Percentiles rank a stretch among this genome's conserved stretches.
Evolutionary conservation across 64 coral and sea anemone genomes (phyloP).

Genomic region (Stichodactyla helianthus): DNA sequence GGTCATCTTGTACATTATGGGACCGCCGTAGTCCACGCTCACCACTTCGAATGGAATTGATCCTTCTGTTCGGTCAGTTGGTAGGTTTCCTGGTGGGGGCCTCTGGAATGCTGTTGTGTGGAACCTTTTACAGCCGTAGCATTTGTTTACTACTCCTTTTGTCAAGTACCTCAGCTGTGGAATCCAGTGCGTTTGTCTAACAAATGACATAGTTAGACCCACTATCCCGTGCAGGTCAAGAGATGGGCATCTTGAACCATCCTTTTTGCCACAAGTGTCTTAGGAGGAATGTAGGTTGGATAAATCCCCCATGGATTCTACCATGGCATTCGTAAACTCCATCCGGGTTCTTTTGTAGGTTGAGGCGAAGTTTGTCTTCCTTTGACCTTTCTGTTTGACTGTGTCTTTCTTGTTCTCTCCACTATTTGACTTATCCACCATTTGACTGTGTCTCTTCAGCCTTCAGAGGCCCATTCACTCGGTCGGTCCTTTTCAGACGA

Average conservation of each 20-base stretch:
- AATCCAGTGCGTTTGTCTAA: background rate
- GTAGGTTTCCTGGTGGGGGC: slow-evolving; percentile 8
- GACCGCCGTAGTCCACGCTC: slow-evolving; percentile 3
- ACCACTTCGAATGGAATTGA: background rate
- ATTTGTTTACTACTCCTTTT: slow-evolving; percentile 28
- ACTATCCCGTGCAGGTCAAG: slow-evolving; percentile 37
- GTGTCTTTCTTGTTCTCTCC: slow-evolving; percentile 19
- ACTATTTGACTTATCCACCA: slow-evolving; percentile 30
- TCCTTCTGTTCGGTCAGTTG: slow-evolving; percentile 13
- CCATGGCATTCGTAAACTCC: slow-evolving; percentile 6
- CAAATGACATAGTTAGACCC: background rate
- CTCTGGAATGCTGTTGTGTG: slow-evolving; percentile 1
- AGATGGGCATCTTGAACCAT: slow-evolving; percentile 31
- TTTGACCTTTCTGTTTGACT: slow-evolving; percentile 6
- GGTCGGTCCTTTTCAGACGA: background rate
- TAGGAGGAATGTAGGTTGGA: slow-evolving; percentile 17
- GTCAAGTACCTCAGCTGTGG: slow-evolving; percentile 42
- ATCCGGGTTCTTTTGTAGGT: background rate
- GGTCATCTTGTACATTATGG: background rate
- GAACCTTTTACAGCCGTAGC: slow-evolving; percentile 45
- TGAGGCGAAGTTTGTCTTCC: slow-evolving; percentile 23
- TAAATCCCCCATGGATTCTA: slow-evolving; percentile 31
- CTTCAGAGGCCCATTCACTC: slow-evolving; percentile 9
- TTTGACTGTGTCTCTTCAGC: slow-evolving; percentile 37
- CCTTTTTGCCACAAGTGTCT: slow-evolving; percentile 1